Percentiles rank a stretch among this genome's conserved stretches.
phyloP scores from a whole-genome alignment of 2,113 vertebrate species.

The Pogona vitticeps region DNA sequence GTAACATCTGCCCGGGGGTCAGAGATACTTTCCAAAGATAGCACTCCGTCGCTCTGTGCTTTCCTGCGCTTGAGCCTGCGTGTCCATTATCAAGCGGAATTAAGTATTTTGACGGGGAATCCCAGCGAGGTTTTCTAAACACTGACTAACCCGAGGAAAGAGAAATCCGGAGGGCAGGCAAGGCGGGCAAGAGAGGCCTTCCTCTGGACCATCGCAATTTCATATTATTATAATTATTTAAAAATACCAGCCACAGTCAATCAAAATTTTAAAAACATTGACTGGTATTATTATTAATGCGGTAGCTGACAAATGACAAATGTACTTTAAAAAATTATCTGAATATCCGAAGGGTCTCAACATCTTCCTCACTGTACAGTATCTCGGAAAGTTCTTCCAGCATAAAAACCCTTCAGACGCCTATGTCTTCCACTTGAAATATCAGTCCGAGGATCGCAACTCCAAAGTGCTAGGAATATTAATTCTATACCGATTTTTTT shows the following conservation, averaged over 20 bases:
- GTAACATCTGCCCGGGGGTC: neutral
- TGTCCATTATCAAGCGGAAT: neutral
- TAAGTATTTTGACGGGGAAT: conserved; percentile 1
- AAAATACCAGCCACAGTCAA: too few relatives aligned
- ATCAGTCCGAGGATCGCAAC: neutral
- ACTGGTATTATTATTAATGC: too few relatives aligned
- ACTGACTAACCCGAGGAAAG: neutral
- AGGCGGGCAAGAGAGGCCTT: neutral
- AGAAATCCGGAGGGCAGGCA: too few relatives aligned
- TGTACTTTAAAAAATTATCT: too few relatives aligned
- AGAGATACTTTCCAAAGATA: neutral
- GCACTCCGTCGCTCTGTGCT: neutral
- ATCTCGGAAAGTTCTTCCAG: neutral
- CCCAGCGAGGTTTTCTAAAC: neutral
- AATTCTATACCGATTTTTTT: neutral
- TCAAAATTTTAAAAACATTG: too few relatives aligned
- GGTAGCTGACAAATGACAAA: too few relatives aligned
- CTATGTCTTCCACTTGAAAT: neutral
- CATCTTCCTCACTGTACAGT: too few relatives aligned
- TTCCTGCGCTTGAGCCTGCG: neutral
- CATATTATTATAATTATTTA: too few relatives aligned
- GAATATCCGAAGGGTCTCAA: neutral
- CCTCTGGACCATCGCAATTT: too few relatives aligned
- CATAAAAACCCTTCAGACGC: neutral
- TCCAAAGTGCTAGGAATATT: neutral